phyloP scores from a whole-genome alignment of 1,140 invertebrate species.

The Notospermus geniculatus region DNA sequence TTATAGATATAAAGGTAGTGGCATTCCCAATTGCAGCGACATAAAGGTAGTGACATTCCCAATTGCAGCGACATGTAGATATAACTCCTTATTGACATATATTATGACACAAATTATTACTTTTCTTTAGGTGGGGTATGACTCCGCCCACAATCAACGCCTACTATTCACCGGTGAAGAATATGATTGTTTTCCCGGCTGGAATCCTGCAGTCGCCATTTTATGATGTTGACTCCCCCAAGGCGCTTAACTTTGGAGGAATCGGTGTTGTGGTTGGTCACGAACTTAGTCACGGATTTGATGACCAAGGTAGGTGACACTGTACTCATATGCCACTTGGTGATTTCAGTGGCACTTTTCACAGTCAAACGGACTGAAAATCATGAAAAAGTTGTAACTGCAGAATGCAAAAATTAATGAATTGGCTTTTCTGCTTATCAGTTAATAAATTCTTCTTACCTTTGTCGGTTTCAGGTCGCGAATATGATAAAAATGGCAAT shows the following conservation, averaged over 20 bases:
- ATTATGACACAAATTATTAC: not conserved
- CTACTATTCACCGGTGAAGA: slow-evolving; percentile 51
- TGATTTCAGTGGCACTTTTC: not conserved
- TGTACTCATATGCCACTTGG: not conserved
- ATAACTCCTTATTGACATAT: too few species aligned
- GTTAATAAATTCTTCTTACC: not conserved
- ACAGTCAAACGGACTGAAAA: not conserved
- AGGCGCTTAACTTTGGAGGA: slow-evolving; percentile 88
- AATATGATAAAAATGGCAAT: slow-evolving; percentile 52
- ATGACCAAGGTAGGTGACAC: slow-evolving; percentile 75
- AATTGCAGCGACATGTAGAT: too few species aligned
- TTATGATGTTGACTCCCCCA: slow-evolving; percentile 77
- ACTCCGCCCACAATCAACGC: slow-evolving; percentile 58
- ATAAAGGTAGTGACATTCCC: too few species aligned
- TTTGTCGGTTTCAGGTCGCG: slow-evolving; percentile 35
- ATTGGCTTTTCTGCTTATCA: not conserved
- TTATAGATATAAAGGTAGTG: too few species aligned
- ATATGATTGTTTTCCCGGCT: slow-evolving; percentile 76
- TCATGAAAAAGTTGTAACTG: not conserved
- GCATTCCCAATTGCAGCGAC: too few species aligned
- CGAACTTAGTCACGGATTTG: slow-evolving; percentile 92
- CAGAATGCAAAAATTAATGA: not conserved
- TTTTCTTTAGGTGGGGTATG: slow-evolving; percentile 61
- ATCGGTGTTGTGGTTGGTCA: slow-evolving; percentile 97
- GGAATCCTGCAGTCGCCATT: slow-evolving; percentile 87